Base-by-base conservation (phyloP, 2,888 invertebrate species). In the Silvanus unidentatus region DNA sequence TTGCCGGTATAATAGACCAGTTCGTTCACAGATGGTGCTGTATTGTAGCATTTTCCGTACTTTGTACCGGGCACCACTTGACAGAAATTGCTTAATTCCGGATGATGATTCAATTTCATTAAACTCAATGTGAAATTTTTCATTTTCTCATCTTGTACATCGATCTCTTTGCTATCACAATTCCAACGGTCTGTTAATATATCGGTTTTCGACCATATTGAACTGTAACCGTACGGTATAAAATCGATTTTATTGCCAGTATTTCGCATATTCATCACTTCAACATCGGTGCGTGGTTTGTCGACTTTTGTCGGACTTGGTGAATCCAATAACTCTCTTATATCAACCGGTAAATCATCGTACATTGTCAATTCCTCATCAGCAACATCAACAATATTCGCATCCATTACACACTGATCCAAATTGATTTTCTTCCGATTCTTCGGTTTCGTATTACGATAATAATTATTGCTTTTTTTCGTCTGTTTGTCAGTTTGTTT, bases 291-390 rank as follows among this genome's bases (percentile, higher is more conserved):
- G 3, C 8, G 3, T 22, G 22, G 8, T 22, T 22, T 22, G 3
- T 22, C 22, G 3, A 8, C 8, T 22, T 32, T n/a, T 8, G 37
- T 13, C 48, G 78, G 77, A 46, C 75, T 75, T 11, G 80, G 79
- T 35, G 80, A 79, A 49, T 80, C 75, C 38, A 80, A 69, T 45
- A 80, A 65, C 55, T 78, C 77, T 47, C 77, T 75, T 51, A 80
- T 76, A 62, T 80, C 78, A 54, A 79, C 77, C n/a, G 79, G 79
- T 53, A 81, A 68, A 59, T 80, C 79, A 49, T 78, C 77, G 56
- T 78, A 79, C 56, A 78, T 76, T 53, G 77, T 77, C 43, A 62
- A 52, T 39, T 64, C 61, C 32, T 60, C 61, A 14, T 59, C 56
- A 22, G 60, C 55, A n/a, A 52, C 45, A 40, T 32, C 12, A 35